These are phyloP conservation scores for Peucedramus taeniatus DNA, from an alignment of 2,113 vertebrate genomes.

Conservation along the genomic window DNA sequence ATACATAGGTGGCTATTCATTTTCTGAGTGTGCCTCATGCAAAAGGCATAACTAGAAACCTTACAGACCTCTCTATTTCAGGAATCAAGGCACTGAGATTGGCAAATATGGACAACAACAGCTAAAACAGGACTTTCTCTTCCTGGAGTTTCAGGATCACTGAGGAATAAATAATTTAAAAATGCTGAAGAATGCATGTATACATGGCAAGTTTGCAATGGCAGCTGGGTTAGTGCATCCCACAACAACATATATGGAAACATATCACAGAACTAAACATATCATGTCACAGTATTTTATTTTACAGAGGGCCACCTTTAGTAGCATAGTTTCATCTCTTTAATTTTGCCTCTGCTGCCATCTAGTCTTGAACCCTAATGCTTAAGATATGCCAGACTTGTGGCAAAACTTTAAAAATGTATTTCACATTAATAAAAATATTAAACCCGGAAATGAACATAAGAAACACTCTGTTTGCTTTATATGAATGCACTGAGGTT, in stretches of 20 bases:
- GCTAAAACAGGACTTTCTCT: not conserved
- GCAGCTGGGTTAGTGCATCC: not conserved
- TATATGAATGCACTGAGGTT: not conserved
- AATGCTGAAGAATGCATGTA: not conserved
- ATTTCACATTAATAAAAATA: not conserved
- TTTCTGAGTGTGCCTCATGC: not conserved
- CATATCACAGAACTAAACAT: not conserved
- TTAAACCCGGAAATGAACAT: not conserved
- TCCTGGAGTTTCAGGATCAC: not conserved
- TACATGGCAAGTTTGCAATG: not conserved
- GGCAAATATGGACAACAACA: not conserved
- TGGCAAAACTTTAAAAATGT: not conserved
- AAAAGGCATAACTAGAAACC: not conserved
- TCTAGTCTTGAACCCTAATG: slow-evolving; percentile 42
- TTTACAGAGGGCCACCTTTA: not conserved
- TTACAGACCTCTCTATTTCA: not conserved
- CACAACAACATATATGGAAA: not conserved
- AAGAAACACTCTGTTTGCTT: not conserved
- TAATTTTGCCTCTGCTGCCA: slow-evolving; percentile 69
- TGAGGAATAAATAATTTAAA: not conserved
- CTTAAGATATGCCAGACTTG: not conserved
- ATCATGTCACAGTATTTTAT: not conserved
- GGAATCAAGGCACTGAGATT: not conserved
- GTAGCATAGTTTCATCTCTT: not conserved
- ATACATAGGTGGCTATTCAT: not conserved